These are phyloP conservation scores for Drosophila arawakana DNA, from an alignment of 1,140 invertebrate genomes.

Conservation along the genomic window DNA sequence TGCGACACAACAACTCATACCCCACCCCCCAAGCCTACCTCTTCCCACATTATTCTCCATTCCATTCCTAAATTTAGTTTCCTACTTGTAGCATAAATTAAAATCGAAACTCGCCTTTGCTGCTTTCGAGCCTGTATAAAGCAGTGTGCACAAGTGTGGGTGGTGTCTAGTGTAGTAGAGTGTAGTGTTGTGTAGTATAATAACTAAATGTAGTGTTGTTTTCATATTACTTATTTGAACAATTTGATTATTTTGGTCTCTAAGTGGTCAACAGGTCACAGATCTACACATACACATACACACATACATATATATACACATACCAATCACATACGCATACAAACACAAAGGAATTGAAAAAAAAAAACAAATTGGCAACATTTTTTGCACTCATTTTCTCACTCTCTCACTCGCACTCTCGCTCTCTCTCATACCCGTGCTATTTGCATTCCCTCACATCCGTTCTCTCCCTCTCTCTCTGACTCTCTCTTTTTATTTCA, in stretches of 20 bases:
- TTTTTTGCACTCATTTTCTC: background rate
- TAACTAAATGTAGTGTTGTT: background rate
- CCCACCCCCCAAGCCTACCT: background rate
- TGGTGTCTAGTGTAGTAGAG: slow-evolving; percentile 5
- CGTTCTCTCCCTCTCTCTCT: slow-evolving; percentile 7
- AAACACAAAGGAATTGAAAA: too few species aligned
- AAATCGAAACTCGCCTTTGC: slow-evolving; percentile 37
- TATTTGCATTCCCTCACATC: background rate
- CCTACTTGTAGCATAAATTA: background rate
- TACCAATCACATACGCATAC: background rate
- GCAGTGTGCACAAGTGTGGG: background rate
- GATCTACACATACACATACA: background rate
- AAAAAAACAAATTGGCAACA: background rate
- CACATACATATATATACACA: background rate
- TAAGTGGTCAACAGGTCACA: slow-evolving; percentile 4
- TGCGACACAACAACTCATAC: background rate
- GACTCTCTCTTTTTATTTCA: slow-evolving; percentile 9
- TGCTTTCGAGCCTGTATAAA: background rate
- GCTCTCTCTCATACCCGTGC: background rate
- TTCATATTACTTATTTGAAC: background rate
- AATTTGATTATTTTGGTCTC: background rate
- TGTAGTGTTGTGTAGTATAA: background rate
- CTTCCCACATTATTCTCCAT: too few species aligned
- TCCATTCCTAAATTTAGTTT: background rate
- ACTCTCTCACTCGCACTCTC: background rate